Evolutionary conservation across 2,888 invertebrate species (phyloP), one percentile per base, ranked within the genome.

Genomic region (Dilophus febrilis): DNA sequence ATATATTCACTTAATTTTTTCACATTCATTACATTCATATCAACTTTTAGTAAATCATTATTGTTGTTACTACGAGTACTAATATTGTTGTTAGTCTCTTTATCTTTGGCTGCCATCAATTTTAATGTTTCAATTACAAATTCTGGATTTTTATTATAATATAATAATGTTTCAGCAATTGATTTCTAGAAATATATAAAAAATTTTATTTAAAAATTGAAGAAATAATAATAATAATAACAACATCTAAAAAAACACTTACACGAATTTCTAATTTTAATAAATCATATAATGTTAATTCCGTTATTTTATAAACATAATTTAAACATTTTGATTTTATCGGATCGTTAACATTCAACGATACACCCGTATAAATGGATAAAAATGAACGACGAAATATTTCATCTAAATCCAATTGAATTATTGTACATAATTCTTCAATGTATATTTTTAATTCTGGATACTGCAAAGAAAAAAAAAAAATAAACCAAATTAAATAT

Each of bases 281-380:
- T 28, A 83, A 64, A 46, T 61, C 64, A 39, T 70, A 59, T 29
- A 75, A 61, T 2, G 66, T 67, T 14, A 60, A 64, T 14, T 67
- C 66, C 0, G 80, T 76, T 39, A 72, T 61, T 44, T 56, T 65
- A 45, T 76, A 72, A 32, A 84, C 68, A 40, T 76, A 65, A 37
- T 64, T 61, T 46, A 76, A 70, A 51, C 77, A 78, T 46, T 70
- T 66, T 33, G 70, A 68, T 10, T 70, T 68, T 11, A 71, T 61
- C 17, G 69, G 68, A 2, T 67, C 64, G 1, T 65, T 53, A 54
- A 78, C 74, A 29, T 73, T 72, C 40, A 84, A 61, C 52, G 76
- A 75, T 3, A 78, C 64, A 46, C 82, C 70, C 2, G 80, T 70
- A 47, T 80, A 84, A 37, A 81, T 74, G 37, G 76, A 71, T 37